A percentile compares a stretch with the other conserved stretches of the same genome.
Evolutionary conservation across 2,888 invertebrate species (phyloP).

Genomic region (Apodemia hepburni): DNA sequence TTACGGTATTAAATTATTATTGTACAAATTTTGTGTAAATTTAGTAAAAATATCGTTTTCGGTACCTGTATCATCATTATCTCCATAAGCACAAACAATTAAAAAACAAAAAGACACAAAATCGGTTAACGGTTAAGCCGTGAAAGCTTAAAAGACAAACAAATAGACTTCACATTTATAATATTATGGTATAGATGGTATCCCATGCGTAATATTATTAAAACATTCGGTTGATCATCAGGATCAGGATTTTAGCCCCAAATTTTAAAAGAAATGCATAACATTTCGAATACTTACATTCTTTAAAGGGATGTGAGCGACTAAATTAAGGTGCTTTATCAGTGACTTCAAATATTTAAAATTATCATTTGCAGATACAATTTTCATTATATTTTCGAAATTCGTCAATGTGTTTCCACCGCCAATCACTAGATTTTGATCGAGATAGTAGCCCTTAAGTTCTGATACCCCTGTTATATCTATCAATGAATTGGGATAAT

Average conservation of each 20-base stretch:
- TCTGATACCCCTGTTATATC: constrained; percentile 81
- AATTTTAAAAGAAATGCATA: not conserved
- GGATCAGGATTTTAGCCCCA: not conserved
- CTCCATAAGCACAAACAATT: too few relatives aligned
- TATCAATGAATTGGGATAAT: constrained; percentile 76
- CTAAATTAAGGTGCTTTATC: constrained; percentile 76
- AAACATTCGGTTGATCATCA: not conserved
- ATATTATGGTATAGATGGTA: too few relatives aligned
- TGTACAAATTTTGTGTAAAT: too few relatives aligned
- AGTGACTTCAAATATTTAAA: constrained; percentile 81
- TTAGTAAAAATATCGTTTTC: too few relatives aligned
- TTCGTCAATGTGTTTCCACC: constrained; percentile 77
- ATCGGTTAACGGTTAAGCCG: too few relatives aligned
- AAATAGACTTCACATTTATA: too few relatives aligned
- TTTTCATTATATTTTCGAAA: constrained; percentile 64
- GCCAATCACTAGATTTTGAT: constrained; percentile 74
- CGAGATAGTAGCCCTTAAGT: constrained; percentile 59
- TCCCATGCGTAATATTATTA: not conserved
- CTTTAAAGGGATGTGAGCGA: constrained; percentile 85
- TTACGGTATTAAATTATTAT: too few relatives aligned
- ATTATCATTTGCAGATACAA: constrained; percentile 44
- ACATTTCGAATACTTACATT: constrained; percentile 73
- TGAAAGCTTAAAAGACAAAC: too few relatives aligned
- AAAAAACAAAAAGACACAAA: too few relatives aligned
- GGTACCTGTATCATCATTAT: too few relatives aligned